Conservation (phyloP, 2,888 invertebrate genomes). For the Pimpla rufipes region DNA sequence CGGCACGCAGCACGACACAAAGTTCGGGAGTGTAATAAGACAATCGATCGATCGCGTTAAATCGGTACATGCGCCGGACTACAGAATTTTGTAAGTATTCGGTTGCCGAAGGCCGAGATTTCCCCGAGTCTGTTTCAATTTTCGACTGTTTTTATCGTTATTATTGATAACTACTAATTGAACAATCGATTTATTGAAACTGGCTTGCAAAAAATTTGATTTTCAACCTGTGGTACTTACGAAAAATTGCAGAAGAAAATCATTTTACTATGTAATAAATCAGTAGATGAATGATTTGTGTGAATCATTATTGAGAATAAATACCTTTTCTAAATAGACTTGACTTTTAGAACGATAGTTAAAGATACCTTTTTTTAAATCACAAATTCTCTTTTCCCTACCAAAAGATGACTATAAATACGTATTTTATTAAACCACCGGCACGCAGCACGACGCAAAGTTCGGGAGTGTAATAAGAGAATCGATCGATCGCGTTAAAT, state of each 20-base stretch:
- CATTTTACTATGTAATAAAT: no score
- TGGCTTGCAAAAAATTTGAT: no score
- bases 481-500: constrained; percentile 28
- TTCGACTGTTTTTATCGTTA: constrained; percentile 19
- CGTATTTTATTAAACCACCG: not conserved
- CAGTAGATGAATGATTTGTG: no score
- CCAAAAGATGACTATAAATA: not conserved
- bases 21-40: constrained; percentile 2
- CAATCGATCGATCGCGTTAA: constrained; percentile 22
- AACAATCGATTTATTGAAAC: no score
- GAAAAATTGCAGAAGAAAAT: no score
- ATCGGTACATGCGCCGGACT: not conserved
- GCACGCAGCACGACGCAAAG: not conserved
- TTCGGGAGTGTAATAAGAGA: not conserved
- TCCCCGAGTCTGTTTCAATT: constrained; percentile 56
- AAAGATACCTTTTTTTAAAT: not conserved
- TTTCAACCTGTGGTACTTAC: no score
- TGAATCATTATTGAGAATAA: no score
- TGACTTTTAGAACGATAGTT: no score
- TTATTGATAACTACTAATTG: no score
- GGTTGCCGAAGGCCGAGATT: constrained; percentile 48
- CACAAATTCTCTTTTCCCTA: not conserved
- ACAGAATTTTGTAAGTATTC: constrained; percentile 48
- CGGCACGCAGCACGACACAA: not conserved
- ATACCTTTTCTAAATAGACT: no score